Evolutionary conservation across 2,888 invertebrate genomes (phyloP).

Genomic region (Adelognathus sp.): DNA sequence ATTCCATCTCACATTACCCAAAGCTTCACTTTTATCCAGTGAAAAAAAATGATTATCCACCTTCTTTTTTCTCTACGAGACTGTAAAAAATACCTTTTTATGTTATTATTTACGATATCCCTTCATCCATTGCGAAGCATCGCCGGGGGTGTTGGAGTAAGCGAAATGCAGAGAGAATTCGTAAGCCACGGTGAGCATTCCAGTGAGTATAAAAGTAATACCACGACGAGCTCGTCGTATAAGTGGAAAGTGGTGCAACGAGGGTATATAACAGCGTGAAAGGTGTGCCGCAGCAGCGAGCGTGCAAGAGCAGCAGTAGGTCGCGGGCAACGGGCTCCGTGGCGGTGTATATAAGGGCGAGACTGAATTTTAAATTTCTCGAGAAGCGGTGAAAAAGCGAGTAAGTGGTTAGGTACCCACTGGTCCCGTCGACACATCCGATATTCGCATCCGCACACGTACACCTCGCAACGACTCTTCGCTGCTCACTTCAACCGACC

Average conservation of each 20-base stretch:
- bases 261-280: slow-evolving; percentile 20
- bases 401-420: slow-evolving; percentile 56
- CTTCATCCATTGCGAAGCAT: neutral
- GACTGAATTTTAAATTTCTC: slow-evolving; percentile 57
- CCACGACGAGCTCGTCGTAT: slow-evolving; percentile 20
- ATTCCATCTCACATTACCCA: slow-evolving; percentile 16
- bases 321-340: neutral
- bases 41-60: neutral
- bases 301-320: neutral
- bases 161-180: slow-evolving; percentile 16
- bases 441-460: slow-evolving; percentile 58
- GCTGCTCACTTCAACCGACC: neutral
- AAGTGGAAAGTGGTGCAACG: slow-evolving; percentile 41
- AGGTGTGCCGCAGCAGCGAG: neutral
- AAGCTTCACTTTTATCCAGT: too few relatives aligned
- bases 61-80: neutral
- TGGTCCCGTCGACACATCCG: slow-evolving; percentile 56
- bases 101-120: neutral
- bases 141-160: slow-evolving; percentile 24
- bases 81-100: neutral
- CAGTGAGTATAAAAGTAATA: neutral
- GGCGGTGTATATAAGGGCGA: slow-evolving; percentile 11
- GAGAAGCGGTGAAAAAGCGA: slow-evolving; percentile 47
- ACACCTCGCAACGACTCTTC: slow-evolving; percentile 30
- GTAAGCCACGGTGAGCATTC: slow-evolving; percentile 19